phyloP scores from a whole-genome alignment of 2,113 vertebrate genomes.

The Chitala chitala region DNA sequence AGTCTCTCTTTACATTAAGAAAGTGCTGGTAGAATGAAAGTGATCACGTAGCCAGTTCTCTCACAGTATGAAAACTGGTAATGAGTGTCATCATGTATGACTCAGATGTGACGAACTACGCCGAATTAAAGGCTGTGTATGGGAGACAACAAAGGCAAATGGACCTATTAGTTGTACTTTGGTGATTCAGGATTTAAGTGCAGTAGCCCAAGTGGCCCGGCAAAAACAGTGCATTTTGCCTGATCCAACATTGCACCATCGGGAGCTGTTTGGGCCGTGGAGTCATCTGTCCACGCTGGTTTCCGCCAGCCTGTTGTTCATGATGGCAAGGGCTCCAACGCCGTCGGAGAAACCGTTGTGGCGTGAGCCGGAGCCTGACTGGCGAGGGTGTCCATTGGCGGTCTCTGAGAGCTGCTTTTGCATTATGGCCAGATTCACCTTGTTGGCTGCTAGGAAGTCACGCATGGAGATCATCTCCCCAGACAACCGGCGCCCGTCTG shows the following conservation, averaged over 20 bases:
- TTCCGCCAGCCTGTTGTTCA: conserved; percentile 94
- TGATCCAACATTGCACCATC: not conserved
- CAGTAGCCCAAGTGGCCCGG: not conserved
- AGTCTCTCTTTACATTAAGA: not conserved
- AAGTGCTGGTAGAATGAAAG: not conserved
- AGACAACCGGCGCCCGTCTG: conserved; percentile 78
- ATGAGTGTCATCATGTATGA: not conserved
- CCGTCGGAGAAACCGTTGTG: conserved; percentile 87
- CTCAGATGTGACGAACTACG: not conserved
- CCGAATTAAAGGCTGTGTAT: not conserved
- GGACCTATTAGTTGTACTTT: conserved; percentile 2
- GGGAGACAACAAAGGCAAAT: not conserved
- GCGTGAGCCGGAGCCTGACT: conserved; percentile 53
- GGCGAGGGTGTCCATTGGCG: conserved; percentile 75
- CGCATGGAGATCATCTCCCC: conserved; percentile 95
- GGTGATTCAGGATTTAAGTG: conserved; percentile 7
- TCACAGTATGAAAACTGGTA: not conserved
- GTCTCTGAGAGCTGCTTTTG: conserved; percentile 91
- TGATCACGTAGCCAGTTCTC: not conserved
- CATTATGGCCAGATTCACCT: conserved; percentile 87
- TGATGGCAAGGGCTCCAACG: conserved; percentile 87
- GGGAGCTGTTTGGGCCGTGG: not conserved
- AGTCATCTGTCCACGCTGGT: conserved; percentile 83
- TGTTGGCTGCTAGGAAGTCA: conserved; percentile 86
- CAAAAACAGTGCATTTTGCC: not conserved